Conservation (phyloP, 2,113 vertebrate genomes). For the Theristicus caerulescens region DNA sequence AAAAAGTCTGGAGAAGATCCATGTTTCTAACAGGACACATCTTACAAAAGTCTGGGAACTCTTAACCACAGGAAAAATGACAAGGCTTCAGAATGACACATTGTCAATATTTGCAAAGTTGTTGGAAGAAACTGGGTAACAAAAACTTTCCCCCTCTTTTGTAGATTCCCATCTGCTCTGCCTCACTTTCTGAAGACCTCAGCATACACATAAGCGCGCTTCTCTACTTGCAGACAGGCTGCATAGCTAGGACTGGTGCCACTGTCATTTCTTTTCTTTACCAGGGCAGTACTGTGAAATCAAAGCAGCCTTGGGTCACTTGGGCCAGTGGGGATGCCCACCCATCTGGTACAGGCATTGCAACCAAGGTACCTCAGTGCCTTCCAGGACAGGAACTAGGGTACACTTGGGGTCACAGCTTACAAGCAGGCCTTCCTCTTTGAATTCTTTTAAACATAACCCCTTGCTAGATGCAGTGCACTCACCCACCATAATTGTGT, state of each 20-base stretch:
- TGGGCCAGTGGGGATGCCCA: background rate
- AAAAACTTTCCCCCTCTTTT: background rate
- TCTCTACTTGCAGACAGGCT: background rate
- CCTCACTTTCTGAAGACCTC: background rate
- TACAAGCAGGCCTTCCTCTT: background rate
- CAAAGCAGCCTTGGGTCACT: background rate
- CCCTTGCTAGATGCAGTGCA: background rate
- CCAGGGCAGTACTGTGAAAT: background rate
- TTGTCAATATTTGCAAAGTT: background rate
- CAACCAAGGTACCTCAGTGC: background rate
- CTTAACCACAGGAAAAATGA: slow-evolving; percentile 28
- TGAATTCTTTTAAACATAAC: background rate
- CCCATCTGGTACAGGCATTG: background rate
- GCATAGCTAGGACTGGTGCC: background rate
- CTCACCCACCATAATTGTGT: background rate
- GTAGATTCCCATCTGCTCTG: background rate
- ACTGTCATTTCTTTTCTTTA: background rate
- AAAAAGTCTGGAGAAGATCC: background rate
- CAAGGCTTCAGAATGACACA: slow-evolving; percentile 31
- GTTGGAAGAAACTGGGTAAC: background rate
- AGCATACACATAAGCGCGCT: fast-evolving
- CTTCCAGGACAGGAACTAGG: background rate
- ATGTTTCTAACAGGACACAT: background rate
- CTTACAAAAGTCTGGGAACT: slow-evolving; percentile 22
- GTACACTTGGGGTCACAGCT: background rate